Evolutionary conservation across 2,888 invertebrate species (phyloP).

Genomic region (Gymnoscelis rufifasciata): DNA sequence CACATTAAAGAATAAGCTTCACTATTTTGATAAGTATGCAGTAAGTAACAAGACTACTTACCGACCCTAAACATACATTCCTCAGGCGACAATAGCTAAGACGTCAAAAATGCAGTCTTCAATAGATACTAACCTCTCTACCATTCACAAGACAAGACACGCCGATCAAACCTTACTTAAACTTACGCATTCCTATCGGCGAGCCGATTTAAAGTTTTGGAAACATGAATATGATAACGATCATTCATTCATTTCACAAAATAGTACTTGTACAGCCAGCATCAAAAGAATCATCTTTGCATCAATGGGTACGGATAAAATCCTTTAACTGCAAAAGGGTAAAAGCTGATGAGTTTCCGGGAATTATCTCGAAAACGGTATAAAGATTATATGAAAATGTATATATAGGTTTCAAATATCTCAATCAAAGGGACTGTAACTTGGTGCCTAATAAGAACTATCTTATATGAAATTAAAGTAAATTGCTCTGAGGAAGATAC

Average conservation of each 20-base stretch:
- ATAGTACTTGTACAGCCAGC: slow-evolving; percentile 10
- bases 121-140: slow-evolving; percentile 61
- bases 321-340: too few species aligned
- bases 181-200: slow-evolving; percentile 6
- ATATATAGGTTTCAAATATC: too few species aligned
- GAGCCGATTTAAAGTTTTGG: neutral
- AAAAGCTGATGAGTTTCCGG: too few species aligned
- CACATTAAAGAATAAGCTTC: too few species aligned
- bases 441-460: too few species aligned
- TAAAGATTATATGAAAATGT: too few species aligned
- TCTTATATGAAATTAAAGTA: too few species aligned
- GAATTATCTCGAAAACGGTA: too few species aligned
- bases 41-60: slow-evolving; percentile 35
- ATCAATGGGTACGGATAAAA: too few species aligned
- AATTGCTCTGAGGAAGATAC: too few species aligned
- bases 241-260: slow-evolving; percentile 2
- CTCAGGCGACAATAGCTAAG: slow-evolving; percentile 64
- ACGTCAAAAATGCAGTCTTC: slow-evolving; percentile 75
- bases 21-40: slow-evolving; percentile 47
- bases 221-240: neutral
- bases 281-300: too few species aligned
- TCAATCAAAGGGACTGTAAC: too few species aligned
- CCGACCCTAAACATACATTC: slow-evolving; percentile 49
- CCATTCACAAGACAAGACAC: slow-evolving; percentile 62
- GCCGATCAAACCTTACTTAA: slow-evolving; percentile 44